Evolutionary conservation across 2,888 invertebrate genomes (phyloP), one percentile per base, ranked within the genome.

Genomic region (Ditula angustiorana): DNA sequence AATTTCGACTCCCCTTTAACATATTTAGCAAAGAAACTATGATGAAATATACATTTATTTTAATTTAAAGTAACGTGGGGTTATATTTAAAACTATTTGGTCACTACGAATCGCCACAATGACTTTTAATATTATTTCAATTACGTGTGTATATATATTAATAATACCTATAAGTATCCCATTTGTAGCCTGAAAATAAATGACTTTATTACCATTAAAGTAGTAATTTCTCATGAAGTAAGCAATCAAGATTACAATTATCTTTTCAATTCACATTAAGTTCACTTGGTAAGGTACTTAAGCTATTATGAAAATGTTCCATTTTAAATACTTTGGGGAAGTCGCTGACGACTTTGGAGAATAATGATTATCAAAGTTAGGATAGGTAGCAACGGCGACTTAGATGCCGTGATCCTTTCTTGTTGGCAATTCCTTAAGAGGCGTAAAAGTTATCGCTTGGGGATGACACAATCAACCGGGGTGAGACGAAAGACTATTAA

Each of bases 191-290:
- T n/a, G n/a, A n/a, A n/a, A n/a, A n/a, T n/a, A n/a, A n/a, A n/a
- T n/a, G n/a, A n/a, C n/a, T n/a, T n/a, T n/a, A n/a, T n/a, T n/a
- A n/a, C n/a, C n/a, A 57, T 63, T 33, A 57, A 44, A 16, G 8
- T 16, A 63, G 24, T 50, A 16, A 44, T 58, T 63, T 52, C 19
- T 58, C 23, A 13, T 33, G 19, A 23, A 33, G 13, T 41, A 46
- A 57, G 44, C 44, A 57, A 57, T 50, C 50, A 19, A 26, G 62
- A 63, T 63, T 50, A 63, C 57, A 57, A 44, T 63, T 57, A 57
- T 63, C 56, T 57, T 33, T 50, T 24, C 24, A 57, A 63, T 57
- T 50, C 44, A 50, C 30, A 44, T 57, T 33, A 57, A 57, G 41
- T 57, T 63, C 23, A 24, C 24, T 50, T 23, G 49, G 21, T 49